Percentiles rank a stretch among this genome's conserved stretches.
Evolutionary conservation across 2,888 invertebrate species (phyloP).

Genomic region (Phengaris arion): DNA sequence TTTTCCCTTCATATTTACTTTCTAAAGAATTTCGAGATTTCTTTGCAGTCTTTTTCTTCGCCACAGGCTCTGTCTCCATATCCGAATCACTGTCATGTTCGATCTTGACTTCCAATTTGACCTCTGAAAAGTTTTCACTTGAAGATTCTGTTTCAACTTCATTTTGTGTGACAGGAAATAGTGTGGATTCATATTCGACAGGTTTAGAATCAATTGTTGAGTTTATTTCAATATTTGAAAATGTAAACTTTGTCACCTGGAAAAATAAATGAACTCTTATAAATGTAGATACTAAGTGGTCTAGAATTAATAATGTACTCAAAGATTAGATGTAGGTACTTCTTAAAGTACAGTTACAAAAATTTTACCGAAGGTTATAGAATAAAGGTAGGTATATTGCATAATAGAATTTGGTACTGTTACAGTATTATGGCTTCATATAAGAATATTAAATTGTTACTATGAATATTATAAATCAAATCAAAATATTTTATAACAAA

Average conservation of each 20-base stretch:
- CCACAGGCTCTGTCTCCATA: constrained; percentile 36
- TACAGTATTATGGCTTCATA: no score
- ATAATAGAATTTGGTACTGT: no score
- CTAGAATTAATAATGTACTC: no score
- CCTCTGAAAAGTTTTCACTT: neutral
- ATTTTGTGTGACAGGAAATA: constrained; percentile 25
- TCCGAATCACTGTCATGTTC: constrained; percentile 52
- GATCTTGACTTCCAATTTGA: constrained; percentile 47
- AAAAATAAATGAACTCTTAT: neutral
- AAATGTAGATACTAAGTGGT: no score
- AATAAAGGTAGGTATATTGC: no score
- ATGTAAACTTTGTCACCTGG: constrained; percentile 25
- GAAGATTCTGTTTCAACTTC: constrained; percentile 39
- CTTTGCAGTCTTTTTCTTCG: constrained; percentile 34
- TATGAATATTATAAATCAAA: no score
- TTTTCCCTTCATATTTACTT: constrained; percentile 52
- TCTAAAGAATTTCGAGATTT: constrained; percentile 23
- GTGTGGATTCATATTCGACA: constrained; percentile 34
- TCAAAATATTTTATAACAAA: no score
- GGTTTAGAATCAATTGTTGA: constrained; percentile 38
- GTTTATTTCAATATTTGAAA: constrained; percentile 41
- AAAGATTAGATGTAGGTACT: no score
- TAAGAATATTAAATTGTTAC: no score
- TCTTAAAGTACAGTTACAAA: no score
- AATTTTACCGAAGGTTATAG: no score